phyloP scores from a whole-genome alignment of 2,113 vertebrate species.

The Cichladusa arquata region DNA sequence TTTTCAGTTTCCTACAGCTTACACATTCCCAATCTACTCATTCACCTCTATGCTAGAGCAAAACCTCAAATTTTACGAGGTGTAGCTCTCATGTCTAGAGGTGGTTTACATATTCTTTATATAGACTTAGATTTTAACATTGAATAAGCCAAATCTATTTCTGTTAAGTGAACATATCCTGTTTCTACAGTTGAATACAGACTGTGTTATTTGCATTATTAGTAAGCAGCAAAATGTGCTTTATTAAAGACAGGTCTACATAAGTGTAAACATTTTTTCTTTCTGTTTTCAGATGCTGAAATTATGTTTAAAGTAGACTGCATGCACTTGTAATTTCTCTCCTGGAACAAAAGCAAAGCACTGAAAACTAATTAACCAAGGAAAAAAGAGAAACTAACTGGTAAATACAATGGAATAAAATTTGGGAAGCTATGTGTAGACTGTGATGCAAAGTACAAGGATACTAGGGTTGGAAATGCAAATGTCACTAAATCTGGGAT shows the following conservation, averaged over 20 bases:
- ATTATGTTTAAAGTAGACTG: background rate
- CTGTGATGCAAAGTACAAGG: background rate
- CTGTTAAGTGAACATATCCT: background rate
- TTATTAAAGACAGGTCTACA: background rate
- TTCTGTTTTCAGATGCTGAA: background rate
- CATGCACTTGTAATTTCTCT: background rate
- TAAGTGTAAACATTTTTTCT: background rate
- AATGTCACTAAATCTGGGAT: background rate
- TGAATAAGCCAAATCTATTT: background rate
- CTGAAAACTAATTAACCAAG: background rate
- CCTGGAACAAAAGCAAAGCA: background rate
- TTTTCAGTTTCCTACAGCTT: background rate
- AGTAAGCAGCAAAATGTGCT: background rate
- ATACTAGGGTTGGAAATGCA: background rate
- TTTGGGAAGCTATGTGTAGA: background rate
- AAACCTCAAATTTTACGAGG: background rate
- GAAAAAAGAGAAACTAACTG: background rate
- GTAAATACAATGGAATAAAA: background rate
- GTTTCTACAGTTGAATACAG: background rate
- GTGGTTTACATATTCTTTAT: background rate
- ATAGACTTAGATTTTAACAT: background rate
- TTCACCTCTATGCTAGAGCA: background rate
- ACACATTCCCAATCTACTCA: background rate
- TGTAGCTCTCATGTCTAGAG: background rate
- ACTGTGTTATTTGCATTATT: background rate